phyloP scores from a whole-genome alignment of 2,888 invertebrate species.

The Perizoma flavofasciatum region DNA sequence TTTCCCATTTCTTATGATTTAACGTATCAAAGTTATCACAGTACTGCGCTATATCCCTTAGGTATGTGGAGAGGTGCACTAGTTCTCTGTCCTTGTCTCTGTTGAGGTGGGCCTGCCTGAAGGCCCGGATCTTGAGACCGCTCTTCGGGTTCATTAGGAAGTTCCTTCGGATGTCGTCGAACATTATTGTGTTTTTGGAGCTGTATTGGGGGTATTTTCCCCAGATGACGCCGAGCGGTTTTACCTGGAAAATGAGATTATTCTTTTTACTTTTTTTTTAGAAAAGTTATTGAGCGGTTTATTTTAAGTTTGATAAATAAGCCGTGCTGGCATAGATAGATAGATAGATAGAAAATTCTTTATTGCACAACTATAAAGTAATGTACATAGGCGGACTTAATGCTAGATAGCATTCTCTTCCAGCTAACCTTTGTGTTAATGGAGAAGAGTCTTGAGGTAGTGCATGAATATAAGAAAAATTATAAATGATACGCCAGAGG shows the following conservation, averaged over 20 bases:
- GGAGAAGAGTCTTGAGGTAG: too few species aligned
- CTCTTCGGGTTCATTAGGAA: constrained; percentile 99
- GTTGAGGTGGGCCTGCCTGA: constrained; percentile 95
- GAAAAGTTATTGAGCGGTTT: too few species aligned
- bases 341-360: too few species aligned
- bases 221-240: constrained; percentile 98
- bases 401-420: too few species aligned
- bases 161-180: constrained; percentile 97
- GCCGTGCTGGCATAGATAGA: too few species aligned
- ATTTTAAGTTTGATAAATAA: too few species aligned
- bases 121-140: constrained; percentile 95
- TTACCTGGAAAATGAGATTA: constrained; percentile 84
- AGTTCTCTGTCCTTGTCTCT: constrained; percentile 93
- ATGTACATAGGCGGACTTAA: too few species aligned
- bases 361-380: too few species aligned
- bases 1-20: constrained; percentile 97
- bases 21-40: constrained; percentile 92
- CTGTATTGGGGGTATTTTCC: constrained; percentile 95
- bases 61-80: constrained; percentile 90
- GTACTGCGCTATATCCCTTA: constrained; percentile 91
- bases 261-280: too few species aligned
- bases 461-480: too few species aligned
- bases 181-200: constrained; percentile 97
- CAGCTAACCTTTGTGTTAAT: too few species aligned
- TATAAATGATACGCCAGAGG: too few species aligned